Evolutionary conservation across 2,888 invertebrate genomes (phyloP).

Genomic region (Eulithis testata): DNA sequence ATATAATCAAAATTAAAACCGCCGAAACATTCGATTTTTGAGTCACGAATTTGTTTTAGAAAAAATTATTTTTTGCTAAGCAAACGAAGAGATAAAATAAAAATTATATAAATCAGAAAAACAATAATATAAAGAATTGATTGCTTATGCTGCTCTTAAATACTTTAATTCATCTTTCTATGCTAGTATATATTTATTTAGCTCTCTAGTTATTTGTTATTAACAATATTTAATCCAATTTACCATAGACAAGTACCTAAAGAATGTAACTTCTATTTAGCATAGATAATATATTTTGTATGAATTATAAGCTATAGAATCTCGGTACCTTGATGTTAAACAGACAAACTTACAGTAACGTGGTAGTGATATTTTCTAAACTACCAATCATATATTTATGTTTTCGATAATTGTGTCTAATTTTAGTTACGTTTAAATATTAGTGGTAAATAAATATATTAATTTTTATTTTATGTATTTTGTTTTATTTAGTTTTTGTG

Average conservation of each 20-base stretch:
- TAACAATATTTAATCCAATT: constrained; percentile 42
- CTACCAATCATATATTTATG: constrained; percentile 50
- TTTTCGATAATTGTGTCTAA: constrained; percentile 61
- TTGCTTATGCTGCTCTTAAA: constrained; percentile 21
- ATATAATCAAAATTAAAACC: constrained; percentile 55
- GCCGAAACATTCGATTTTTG: constrained; percentile 64
- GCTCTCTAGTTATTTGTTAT: constrained; percentile 65
- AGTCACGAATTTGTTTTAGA: constrained; percentile 64
- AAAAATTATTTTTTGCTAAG: constrained; percentile 45
- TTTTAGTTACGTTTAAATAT: constrained; percentile 77
- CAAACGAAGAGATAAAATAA: constrained; percentile 38
- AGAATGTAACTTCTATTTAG: constrained; percentile 59
- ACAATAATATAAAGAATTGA: constrained; percentile 15
- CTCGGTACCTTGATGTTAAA: constrained; percentile 72
- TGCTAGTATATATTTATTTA: constrained; percentile 42
- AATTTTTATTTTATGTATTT: constrained; percentile 82
- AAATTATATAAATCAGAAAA: constrained; percentile 19
- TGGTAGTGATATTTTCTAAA: constrained; percentile 40
- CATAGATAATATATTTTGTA: constrained; percentile 49
- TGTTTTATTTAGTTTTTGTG: constrained; percentile 78
- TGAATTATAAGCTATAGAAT: constrained; percentile 67
- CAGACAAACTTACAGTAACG: constrained; percentile 37
- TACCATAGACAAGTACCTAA: constrained; percentile 62
- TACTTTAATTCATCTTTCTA: constrained; percentile 11
- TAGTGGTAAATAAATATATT: constrained; percentile 80